These are phyloP conservation scores for Etheostoma cragini DNA, from an alignment of 2,113 vertebrate species.

Conservation along the genomic window DNA sequence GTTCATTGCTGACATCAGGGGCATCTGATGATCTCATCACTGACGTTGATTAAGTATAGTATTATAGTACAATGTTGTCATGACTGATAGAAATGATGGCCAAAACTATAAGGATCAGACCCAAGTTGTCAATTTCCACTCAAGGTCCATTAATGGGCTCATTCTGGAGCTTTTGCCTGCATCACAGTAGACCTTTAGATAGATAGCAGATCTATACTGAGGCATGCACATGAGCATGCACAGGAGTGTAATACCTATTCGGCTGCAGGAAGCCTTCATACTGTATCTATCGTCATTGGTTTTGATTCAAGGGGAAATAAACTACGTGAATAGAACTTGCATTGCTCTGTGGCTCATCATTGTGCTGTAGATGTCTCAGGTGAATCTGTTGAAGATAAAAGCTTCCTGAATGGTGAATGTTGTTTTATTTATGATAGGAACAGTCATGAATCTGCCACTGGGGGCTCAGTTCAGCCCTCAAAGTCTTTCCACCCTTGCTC, in stretches of 20 bases:
- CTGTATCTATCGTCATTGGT: neutral
- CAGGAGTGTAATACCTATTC: neutral
- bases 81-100: neutral
- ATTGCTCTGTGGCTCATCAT: neutral
- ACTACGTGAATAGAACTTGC: neutral
- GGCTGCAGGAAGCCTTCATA: neutral
- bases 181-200: neutral
- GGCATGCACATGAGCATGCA: neutral
- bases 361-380: slow-evolving; percentile 1
- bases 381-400: slow-evolving; percentile 19
- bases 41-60: neutral
- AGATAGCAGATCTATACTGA: no score
- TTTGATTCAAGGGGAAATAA: neutral
- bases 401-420: neutral
- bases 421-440: slow-evolving; percentile 28
- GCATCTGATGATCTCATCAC: neutral
- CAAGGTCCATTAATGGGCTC: neutral
- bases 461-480: neutral
- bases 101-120: neutral
- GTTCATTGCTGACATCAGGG: no score
- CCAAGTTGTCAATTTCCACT: neutral
- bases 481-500: slow-evolving; percentile 6
- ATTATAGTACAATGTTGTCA: neutral
- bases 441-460: slow-evolving; percentile 15
- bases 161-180: neutral